Conservation (phyloP, 1,140 invertebrate species). For the Linepithema humile region DNA sequence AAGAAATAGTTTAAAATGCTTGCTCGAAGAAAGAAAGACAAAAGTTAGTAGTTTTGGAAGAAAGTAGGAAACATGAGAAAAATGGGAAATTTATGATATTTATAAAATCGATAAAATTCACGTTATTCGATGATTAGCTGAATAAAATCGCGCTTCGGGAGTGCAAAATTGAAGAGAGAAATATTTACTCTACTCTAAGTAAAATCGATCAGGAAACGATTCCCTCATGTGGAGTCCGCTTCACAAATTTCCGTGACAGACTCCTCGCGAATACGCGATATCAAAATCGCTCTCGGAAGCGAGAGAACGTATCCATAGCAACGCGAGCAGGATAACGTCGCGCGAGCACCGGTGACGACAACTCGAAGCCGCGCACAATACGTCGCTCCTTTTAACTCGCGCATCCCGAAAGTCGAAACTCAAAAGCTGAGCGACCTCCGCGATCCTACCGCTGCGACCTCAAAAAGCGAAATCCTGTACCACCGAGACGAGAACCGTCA, state of each 20-base stretch:
- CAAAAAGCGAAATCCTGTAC: slow-evolving; percentile 56
- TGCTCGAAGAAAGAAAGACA: too few species aligned
- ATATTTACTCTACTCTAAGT: background rate
- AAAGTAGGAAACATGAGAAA: background rate
- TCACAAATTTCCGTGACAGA: background rate
- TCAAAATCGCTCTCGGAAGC: slow-evolving; percentile 43
- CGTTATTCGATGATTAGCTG: too few species aligned
- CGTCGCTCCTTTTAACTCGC: background rate
- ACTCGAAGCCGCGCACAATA: slow-evolving; percentile 43
- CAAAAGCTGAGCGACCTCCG: slow-evolving; percentile 22
- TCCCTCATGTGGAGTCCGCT: background rate
- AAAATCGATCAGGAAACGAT: slow-evolving; percentile 11
- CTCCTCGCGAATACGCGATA: slow-evolving; percentile 25
- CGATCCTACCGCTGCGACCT: background rate
- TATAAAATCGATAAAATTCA: background rate
- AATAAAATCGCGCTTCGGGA: too few species aligned
- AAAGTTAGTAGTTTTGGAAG: background rate
- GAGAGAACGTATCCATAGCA: slow-evolving; percentile 53
- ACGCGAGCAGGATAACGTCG: slow-evolving; percentile 41
- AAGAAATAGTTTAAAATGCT: background rate
- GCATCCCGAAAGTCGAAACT: slow-evolving; percentile 36
- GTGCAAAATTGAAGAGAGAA: background rate
- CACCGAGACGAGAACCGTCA: slow-evolving; percentile 29
- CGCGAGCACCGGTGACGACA: slow-evolving; percentile 4
- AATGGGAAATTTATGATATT: slow-evolving; percentile 1